Percentiles rank a stretch among this genome's conserved stretches.
Conservation (phyloP, 2,113 vertebrate species). For the Hemiprocne comata region DNA sequence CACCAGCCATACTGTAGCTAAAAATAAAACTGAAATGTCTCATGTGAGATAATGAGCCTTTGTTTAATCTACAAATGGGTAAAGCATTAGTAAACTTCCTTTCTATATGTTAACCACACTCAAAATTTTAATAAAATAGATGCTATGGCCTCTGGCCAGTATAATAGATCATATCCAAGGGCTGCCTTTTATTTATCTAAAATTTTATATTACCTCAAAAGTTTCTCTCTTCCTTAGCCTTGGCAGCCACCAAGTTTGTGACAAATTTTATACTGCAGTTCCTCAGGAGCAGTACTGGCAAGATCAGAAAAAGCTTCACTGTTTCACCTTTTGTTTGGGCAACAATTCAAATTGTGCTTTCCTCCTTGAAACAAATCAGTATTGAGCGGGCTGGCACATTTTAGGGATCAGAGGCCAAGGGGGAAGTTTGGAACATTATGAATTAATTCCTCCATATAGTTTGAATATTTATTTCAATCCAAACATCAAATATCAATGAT, state of each 20-base stretch:
- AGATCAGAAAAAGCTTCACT: neutral
- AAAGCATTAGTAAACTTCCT: slow-evolving; percentile 6
- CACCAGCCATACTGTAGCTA: neutral
- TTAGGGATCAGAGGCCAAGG: neutral
- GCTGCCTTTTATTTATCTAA: neutral
- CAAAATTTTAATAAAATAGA: neutral
- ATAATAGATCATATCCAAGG: neutral
- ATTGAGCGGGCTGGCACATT: neutral
- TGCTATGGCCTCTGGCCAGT: neutral
- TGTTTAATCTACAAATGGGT: slow-evolving; percentile 34
- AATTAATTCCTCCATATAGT: neutral
- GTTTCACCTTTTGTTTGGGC: slow-evolving; percentile 8
- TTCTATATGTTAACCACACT: neutral
- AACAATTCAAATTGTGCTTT: neutral
- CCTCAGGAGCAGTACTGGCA: neutral
- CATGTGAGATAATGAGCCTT: slow-evolving; percentile 16
- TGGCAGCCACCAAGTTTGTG: neutral
- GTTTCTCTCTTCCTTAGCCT: neutral
- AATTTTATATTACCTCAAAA: neutral
- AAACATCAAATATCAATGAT: neutral
- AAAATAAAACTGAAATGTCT: slow-evolving; percentile 13
- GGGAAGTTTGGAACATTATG: neutral
- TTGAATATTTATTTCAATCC: neutral
- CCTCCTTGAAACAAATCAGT: neutral
- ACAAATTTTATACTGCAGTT: neutral